Percentiles rank a stretch among this genome's conserved stretches.
Evolutionary conservation across 2,113 vertebrate species (phyloP).

Genomic region (Tragulus kanchil): DNA sequence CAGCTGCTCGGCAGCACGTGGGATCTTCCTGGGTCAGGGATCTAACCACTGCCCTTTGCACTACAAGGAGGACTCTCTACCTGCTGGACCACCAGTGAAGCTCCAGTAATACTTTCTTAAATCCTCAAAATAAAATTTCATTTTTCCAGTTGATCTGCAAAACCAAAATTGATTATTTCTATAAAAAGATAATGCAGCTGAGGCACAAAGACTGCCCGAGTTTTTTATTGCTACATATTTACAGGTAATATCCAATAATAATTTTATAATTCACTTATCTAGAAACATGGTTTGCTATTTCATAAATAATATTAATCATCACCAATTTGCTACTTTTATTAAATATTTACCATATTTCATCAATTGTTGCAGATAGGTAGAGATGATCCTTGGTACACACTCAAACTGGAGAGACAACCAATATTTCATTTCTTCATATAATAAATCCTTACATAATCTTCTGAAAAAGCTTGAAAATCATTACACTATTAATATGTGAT

Average conservation of each 20-base stretch:
- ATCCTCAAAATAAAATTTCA: background rate
- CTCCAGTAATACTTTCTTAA: slow-evolving; percentile 38
- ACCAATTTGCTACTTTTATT: slow-evolving; percentile 57
- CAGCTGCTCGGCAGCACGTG: no score
- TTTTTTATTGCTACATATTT: slow-evolving; percentile 56
- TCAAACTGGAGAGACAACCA: slow-evolving; percentile 26
- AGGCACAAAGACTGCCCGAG: background rate
- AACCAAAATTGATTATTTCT: slow-evolving; percentile 28
- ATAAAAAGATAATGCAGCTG: background rate
- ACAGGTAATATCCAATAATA: slow-evolving; percentile 56
- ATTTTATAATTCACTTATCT: slow-evolving; percentile 66
- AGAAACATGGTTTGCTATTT: slow-evolving; percentile 69
- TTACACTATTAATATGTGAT: background rate
- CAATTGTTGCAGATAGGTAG: background rate
- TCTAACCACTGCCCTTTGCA: no score
- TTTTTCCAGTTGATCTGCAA: slow-evolving; percentile 20
- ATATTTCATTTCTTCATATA: background rate
- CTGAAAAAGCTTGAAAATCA: background rate
- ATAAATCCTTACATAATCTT: background rate
- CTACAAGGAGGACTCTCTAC: no score
- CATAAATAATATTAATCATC: slow-evolving; percentile 47
- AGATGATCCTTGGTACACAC: slow-evolving; percentile 32
- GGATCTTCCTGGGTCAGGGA: no score
- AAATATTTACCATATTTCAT: slow-evolving; percentile 37
- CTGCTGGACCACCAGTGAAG: no score